phyloP scores from a whole-genome alignment of 2,113 vertebrate species.

The Rhinolophus ferrumequinum region DNA sequence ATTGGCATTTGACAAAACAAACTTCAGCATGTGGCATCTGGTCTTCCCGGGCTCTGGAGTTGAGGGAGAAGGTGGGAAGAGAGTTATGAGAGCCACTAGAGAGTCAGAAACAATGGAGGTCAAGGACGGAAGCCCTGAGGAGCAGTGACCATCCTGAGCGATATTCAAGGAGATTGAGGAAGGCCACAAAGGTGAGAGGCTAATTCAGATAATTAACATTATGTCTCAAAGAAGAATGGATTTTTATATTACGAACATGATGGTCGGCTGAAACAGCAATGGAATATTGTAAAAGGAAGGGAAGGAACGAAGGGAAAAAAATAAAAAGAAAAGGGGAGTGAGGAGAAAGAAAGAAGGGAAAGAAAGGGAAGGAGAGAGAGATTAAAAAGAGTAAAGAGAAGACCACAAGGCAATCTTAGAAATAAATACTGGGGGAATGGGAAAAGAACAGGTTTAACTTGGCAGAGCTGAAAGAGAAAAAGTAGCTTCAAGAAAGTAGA shows the following conservation, averaged over 20 bases:
- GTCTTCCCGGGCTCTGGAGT: background rate
- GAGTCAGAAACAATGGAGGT: background rate
- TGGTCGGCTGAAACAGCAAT: background rate
- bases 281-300: background rate
- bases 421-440: background rate
- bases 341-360: background rate
- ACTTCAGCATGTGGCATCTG: background rate
- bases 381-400: too few relatives aligned
- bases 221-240: background rate
- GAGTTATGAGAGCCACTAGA: background rate
- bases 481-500: background rate
- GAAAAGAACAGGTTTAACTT: background rate
- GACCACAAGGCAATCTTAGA: background rate
- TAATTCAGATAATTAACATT: background rate
- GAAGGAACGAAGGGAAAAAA: background rate
- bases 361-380: background rate
- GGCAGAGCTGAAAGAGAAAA: background rate
- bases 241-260: background rate
- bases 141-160: background rate
- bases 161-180: background rate
- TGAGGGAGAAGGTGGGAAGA: background rate
- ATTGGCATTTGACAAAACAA: background rate
- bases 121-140: background rate
- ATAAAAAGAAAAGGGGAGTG: background rate
- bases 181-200: background rate